Evolutionary conservation across 2,888 invertebrate genomes (phyloP).

Genomic region (Leptinotarsa rubiginosa): DNA sequence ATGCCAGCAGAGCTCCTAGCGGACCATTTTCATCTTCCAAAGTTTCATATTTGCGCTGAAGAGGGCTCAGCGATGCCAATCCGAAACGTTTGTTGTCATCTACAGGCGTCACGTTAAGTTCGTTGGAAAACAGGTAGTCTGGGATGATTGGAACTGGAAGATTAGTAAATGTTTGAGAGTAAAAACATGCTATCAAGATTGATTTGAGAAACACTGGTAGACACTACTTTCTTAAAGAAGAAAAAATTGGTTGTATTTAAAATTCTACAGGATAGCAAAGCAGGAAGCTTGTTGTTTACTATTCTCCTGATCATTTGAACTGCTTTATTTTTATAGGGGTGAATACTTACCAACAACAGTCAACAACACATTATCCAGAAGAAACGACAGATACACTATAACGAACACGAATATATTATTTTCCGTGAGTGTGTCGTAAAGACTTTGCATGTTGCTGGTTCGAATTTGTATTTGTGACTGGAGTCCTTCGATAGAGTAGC

Average conservation of each 20-base stretch:
- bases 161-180: conserved; percentile 3
- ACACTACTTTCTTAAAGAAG: too few relatives aligned
- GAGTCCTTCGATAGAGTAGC: conserved; percentile 41
- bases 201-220: too few relatives aligned
- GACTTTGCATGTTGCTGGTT: conserved; percentile 36
- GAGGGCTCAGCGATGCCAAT: conserved; percentile 62
- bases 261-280: too few relatives aligned
- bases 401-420: conserved; percentile 65
- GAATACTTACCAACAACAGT: conserved; percentile 85
- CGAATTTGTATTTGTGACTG: conserved; percentile 34
- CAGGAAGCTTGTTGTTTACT: too few relatives aligned
- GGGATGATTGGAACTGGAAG: conserved; percentile 82
- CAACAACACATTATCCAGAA: conserved; percentile 87
- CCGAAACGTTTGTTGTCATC: conserved; percentile 45
- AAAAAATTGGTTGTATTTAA: too few relatives aligned
- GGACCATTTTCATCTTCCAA: conserved; percentile 75
- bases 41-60: conserved; percentile 63
- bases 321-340: not conserved
- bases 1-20: conserved; percentile 77
- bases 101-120: conserved; percentile 59
- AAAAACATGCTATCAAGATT: too few relatives aligned
- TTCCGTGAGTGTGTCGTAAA: conserved; percentile 31
- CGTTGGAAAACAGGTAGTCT: conserved; percentile 75
- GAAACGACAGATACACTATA: conserved; percentile 80
- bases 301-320: too few relatives aligned